These are phyloP conservation scores for Siphlonurus alternatus DNA, from an alignment of 2,888 invertebrate species.

Conservation along the genomic window DNA sequence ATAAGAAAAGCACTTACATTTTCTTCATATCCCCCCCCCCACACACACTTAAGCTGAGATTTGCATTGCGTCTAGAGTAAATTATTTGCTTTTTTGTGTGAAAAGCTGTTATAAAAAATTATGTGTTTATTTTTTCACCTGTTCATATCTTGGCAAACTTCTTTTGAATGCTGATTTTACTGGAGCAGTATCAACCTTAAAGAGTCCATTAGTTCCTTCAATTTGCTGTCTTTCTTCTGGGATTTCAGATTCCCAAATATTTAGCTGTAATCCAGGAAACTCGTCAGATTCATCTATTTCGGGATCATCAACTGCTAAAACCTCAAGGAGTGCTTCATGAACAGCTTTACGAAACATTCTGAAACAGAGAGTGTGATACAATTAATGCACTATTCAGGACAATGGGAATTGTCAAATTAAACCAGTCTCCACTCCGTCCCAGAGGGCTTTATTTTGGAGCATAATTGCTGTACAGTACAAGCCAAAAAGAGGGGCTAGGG, in stretches of 20 bases:
- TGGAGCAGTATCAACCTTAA: neutral
- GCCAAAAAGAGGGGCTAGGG: no score
- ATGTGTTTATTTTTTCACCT: neutral
- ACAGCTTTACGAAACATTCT: neutral
- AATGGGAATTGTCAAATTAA: no score
- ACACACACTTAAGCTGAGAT: no score
- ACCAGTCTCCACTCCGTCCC: no score
- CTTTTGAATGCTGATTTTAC: neutral
- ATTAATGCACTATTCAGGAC: no score
- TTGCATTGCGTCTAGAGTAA: no score
- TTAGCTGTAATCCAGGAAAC: neutral
- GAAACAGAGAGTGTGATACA: neutral
- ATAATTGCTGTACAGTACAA: no score
- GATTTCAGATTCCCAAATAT: neutral
- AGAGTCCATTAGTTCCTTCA: neutral
- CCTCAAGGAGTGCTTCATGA: neutral
- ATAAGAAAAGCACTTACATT: no score
- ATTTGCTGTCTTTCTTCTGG: neutral
- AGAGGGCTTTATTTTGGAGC: no score
- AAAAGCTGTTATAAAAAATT: no score
- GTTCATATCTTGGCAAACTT: neutral
- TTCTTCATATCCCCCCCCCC: no score
- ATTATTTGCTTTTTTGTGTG: no score
- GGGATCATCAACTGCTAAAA: neutral
- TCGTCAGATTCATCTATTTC: neutral